Evolutionary conservation across 2,888 invertebrate species (phyloP), one percentile per base, ranked within the genome.

Genomic region (Caenorhabditis sp.): DNA sequence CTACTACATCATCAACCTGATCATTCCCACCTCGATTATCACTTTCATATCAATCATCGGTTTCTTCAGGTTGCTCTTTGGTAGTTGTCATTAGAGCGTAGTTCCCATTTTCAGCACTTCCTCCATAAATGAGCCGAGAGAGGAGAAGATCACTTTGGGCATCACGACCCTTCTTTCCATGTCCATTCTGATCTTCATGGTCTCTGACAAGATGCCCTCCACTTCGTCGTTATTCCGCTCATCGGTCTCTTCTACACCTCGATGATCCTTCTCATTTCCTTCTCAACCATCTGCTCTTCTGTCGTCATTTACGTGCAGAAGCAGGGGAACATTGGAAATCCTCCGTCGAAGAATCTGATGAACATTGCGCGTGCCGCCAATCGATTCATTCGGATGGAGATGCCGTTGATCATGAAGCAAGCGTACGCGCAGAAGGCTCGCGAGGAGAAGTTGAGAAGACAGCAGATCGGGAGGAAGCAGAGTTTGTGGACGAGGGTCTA

Each of bases 201-300:
- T 83, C 0, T 77, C 79, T 13, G 83, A 83, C 72, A 89, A 89
- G 63, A 90, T 90, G 90, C 90, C 90, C 0, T 89, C 90, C 4
- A 90, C 90, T 0, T 90, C 90, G 1, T 90, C 90, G 43, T 90
- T 89, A 89, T 91, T 35, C 90, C 91, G 2, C 85, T 91, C 2
- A 90, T 91, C 61, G 90, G 90, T 89, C 82, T 90, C 58, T 91
- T 90, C 83, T 91, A 90, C 75, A 90, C 90, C 6, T 89, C 89
- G 0, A 90, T 90, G 74, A 91, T 91, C 61, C 89, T 89, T 17
- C 87, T 91, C 15, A 90, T 91, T 7, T 90, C 90, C 0, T 85
- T 89, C 15, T 90, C 90, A 11, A 91, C 90, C 2, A 89, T 89
- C 6, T 89, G 90, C 85, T 90, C 90, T 13, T 90, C 90, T 6